These are phyloP conservation scores for Rhinichthys osculus DNA, from an alignment of 2,797 vertebrate species.

Conservation along the genomic window DNA sequence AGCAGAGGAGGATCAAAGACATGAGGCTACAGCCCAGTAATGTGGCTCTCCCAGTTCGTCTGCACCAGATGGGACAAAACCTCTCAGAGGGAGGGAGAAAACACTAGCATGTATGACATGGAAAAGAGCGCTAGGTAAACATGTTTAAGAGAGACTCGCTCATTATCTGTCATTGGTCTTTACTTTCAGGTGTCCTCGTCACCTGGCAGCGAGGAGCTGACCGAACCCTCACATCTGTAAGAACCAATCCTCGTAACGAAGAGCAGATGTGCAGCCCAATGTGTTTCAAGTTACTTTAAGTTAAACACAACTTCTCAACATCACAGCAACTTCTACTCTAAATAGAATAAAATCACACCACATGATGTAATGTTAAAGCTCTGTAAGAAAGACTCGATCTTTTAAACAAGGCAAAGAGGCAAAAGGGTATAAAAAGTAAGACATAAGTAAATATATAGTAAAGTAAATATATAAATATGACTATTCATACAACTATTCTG, in stretches of 20 bases:
- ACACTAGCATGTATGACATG: constrained; percentile 42
- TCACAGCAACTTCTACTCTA: constrained; percentile 23
- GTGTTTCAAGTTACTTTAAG: constrained; percentile 38
- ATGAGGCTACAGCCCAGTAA: constrained; percentile 86
- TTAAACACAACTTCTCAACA: constrained; percentile 27
- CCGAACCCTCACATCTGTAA: constrained; percentile 61
- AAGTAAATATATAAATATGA: background rate
- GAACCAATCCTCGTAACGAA: constrained; percentile 69
- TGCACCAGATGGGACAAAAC: constrained; percentile 89
- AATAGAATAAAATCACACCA: constrained; percentile 17
- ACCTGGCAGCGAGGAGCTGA: constrained; percentile 39
- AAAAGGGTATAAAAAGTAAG: background rate
- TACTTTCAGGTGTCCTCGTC: constrained; percentile 45
- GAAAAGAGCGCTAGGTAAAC: constrained; percentile 15
- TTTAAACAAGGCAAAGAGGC: constrained; percentile 2
- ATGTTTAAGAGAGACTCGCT: constrained; percentile 27
- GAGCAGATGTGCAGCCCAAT: constrained; percentile 50
- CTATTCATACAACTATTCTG: no score
- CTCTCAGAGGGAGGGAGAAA: constrained; percentile 75
- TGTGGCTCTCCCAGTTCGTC: constrained; percentile 92
- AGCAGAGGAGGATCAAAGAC: constrained; percentile 89
- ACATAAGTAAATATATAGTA: background rate
- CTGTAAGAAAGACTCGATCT: background rate
- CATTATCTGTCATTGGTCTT: constrained; percentile 43
- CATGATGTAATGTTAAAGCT: constrained; percentile 20